Evolutionary conservation across 2,888 invertebrate species (phyloP).

Genomic region (Dasypogon diadema): DNA sequence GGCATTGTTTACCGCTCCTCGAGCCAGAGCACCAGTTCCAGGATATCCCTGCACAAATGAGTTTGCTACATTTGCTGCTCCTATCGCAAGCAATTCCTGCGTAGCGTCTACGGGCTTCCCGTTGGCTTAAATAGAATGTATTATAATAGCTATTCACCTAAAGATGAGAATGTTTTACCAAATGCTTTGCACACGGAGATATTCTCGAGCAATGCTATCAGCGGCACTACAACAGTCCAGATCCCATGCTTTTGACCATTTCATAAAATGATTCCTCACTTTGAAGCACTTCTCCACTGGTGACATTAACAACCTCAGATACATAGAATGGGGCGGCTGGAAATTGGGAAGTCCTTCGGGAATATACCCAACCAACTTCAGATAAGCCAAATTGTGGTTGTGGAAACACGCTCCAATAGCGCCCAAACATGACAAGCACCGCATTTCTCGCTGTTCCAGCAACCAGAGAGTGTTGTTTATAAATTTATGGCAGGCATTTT

Average conservation of each 20-base stretch:
- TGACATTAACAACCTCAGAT: slow-evolving; percentile 71
- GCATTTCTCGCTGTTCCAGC: slow-evolving; percentile 84
- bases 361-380: slow-evolving; percentile 79
- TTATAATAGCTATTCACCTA: background rate
- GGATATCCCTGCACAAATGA: slow-evolving; percentile 88
- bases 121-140: slow-evolving; percentile 70
- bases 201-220: slow-evolving; percentile 89
- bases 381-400: slow-evolving; percentile 72
- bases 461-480: slow-evolving; percentile 80
- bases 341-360: slow-evolving; percentile 80
- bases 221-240: slow-evolving; percentile 88
- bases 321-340: slow-evolving; percentile 76
- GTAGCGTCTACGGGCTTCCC: slow-evolving; percentile 89
- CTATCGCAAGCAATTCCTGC: slow-evolving; percentile 90
- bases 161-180: slow-evolving; percentile 58
- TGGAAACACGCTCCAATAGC: slow-evolving; percentile 74
- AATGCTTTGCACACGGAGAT: slow-evolving; percentile 91
- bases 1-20: slow-evolving; percentile 90
- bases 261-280: slow-evolving; percentile 71
- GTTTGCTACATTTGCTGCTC: slow-evolving; percentile 81
- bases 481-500: slow-evolving; percentile 72
- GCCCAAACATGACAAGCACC: slow-evolving; percentile 82
- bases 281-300: slow-evolving; percentile 65
- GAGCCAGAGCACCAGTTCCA: slow-evolving; percentile 84
- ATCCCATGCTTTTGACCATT: slow-evolving; percentile 84